Base-by-base conservation (phyloP, 2,797 vertebrate genomes). In the Mormyrops attenuatus region DNA sequence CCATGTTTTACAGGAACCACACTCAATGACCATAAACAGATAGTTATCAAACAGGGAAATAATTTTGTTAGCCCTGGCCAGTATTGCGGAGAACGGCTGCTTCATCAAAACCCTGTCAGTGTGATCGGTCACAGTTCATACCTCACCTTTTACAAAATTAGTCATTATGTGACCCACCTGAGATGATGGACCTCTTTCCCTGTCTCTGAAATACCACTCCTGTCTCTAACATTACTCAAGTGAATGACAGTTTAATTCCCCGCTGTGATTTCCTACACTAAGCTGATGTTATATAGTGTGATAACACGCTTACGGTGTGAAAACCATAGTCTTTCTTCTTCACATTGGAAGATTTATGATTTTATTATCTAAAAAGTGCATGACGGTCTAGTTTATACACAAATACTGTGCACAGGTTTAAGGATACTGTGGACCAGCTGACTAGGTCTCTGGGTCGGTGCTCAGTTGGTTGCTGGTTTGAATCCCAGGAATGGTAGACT, bases 191-290 rank as follows among this genome's bases (percentile, higher is more conserved):
- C 93, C 93, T 92, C 89, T 77, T 91, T 89, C 90, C 50, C 60
- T 92, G 85, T 90, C 92, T 93, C 91, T 94, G 93, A 95, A 95
- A 95, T 95, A 95, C 92, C 93, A 92, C 89, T 11, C 52, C 90
- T 90, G 91, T 93, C 94, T 92, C 84, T 91, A 85, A 89, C 92
- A 94, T 95, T 94, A 94, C 93, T 95, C 93, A 93, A 90, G 91
- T 94, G 94, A 96, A 85, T 95, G 95, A 95, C 94, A 94, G 91
- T 90, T 91, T 91, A 93, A 93, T 93, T 94, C 92, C 93, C 92
- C 89, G 53, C 90, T 90, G 93, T 90, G 90, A 91, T 89, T 89
- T 47, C 82, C 86, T 57, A 63, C 89, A 88, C 88, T 0, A 88
- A 86, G 93, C 94, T 94, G 93, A 95, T 93, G 92, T 93, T 92